These are phyloP conservation scores for Microdon myrmicae DNA, from an alignment of 2,888 invertebrate species.

Conservation along the genomic window DNA sequence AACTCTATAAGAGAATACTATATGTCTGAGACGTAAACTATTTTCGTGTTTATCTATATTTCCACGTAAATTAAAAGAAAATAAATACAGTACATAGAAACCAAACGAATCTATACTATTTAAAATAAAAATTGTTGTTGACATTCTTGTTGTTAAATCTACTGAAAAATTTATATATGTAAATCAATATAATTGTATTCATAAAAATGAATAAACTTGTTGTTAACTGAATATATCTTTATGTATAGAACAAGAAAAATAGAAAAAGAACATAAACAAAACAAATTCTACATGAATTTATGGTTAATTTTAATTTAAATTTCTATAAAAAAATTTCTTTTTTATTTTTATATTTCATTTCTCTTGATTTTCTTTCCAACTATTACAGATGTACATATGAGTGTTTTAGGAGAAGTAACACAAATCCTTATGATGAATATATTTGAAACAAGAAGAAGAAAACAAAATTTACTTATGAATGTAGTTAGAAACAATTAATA, in stretches of 20 bases:
- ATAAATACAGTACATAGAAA: too few species aligned
- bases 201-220: conserved; percentile 3
- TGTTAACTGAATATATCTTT: too few species aligned
- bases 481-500: conserved; percentile 43
- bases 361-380: not conserved
- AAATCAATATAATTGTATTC: conserved; percentile 12
- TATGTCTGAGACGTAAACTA: conserved; percentile 20
- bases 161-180: conserved; percentile 47
- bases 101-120: too few species aligned
- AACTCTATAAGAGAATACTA: conserved; percentile 16
- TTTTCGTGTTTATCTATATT: conserved; percentile 25
- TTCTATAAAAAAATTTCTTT: too few species aligned
- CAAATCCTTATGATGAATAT: conserved; percentile 28
- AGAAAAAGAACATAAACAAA: too few species aligned
- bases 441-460: conserved; percentile 21
- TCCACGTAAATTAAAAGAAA: conserved; percentile 19
- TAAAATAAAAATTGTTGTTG: conserved; percentile 35
- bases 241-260: too few species aligned
- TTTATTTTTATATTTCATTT: not conserved
- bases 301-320: too few species aligned
- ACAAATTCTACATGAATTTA: too few species aligned
- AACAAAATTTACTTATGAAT: conserved; percentile 47
- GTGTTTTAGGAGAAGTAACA: not conserved
- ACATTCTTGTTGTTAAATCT: conserved; percentile 50
- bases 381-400: conserved; percentile 2